Percentiles rank a stretch among this genome's conserved stretches.
These are phyloP conservation scores for Phrynosoma platyrhinos DNA, from an alignment of 2,113 vertebrate species.

Conservation along the genomic window DNA sequence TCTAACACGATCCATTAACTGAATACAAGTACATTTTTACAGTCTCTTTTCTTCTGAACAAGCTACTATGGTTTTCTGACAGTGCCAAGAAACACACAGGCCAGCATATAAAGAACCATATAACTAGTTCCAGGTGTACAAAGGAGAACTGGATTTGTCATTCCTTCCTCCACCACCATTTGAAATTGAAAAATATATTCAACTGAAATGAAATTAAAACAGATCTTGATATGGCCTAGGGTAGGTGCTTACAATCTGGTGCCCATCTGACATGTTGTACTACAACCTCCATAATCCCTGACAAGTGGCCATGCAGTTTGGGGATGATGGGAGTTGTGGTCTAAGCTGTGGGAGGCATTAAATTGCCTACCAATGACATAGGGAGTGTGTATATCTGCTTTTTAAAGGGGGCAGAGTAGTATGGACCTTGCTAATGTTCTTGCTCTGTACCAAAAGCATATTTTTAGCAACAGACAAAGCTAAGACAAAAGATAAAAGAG, in stretches of 20 bases:
- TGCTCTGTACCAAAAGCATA: background rate
- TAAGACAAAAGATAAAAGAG: background rate
- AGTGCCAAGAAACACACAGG: background rate
- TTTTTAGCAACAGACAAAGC: background rate
- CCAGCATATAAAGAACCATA: background rate
- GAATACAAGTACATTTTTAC: conserved; percentile 34
- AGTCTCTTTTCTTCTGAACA: conserved; percentile 17
- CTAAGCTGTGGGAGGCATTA: background rate
- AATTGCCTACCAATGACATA: background rate
- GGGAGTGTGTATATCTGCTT: background rate
- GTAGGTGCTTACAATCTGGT: background rate
- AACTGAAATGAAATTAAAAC: background rate
- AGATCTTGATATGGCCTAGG: background rate
- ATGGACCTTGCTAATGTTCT: background rate
- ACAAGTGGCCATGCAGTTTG: background rate
- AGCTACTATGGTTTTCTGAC: background rate
- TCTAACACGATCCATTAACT: conserved; percentile 49
- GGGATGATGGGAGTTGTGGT: background rate
- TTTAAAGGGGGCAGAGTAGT: too few relatives aligned
- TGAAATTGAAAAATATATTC: background rate
- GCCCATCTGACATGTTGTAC: too few relatives aligned
- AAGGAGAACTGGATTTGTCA: background rate
- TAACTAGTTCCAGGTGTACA: background rate
- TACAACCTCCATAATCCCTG: background rate
- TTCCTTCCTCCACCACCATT: background rate